phyloP scores from a whole-genome alignment of 2,113 vertebrate species.

The Gambusia holbrooki region DNA sequence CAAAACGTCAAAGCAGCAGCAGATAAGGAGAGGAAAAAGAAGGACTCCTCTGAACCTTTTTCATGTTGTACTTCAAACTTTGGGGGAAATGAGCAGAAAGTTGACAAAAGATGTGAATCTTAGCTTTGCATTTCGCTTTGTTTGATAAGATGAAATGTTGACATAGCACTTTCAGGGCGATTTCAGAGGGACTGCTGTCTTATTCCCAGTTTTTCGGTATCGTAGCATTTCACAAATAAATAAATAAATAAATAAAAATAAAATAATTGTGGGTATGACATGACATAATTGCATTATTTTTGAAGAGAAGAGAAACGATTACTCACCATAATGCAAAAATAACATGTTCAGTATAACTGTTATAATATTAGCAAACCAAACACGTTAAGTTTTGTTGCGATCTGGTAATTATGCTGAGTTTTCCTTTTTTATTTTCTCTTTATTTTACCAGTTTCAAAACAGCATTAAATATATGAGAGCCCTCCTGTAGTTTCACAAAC shows the following conservation, averaged over 20 bases:
- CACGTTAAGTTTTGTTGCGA: not conserved
- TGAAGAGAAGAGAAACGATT: not conserved
- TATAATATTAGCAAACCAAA: not conserved
- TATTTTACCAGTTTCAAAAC: not conserved
- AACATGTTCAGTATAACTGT: not conserved
- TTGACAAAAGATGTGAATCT: not conserved
- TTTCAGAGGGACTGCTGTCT: no score
- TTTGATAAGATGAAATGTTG: not conserved
- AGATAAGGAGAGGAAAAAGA: constrained; percentile 33
- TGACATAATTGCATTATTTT: no score
- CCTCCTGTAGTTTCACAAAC: not conserved
- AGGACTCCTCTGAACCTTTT: not conserved
- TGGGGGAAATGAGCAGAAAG: not conserved
- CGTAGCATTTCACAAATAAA: no score
- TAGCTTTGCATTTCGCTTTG: not conserved
- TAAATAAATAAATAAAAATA: no score
- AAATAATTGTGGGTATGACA: no score
- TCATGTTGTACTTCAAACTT: constrained; percentile 9
- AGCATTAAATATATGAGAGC: not conserved
- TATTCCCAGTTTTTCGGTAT: no score
- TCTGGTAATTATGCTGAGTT: not conserved
- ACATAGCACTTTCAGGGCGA: no score
- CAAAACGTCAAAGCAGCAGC: constrained; percentile 24
- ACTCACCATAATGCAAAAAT: not conserved
- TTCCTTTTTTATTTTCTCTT: no score